Evolutionary conservation across 64 coral and sea anemone species (phyloP).

Genomic region (Anthopleura sola): DNA sequence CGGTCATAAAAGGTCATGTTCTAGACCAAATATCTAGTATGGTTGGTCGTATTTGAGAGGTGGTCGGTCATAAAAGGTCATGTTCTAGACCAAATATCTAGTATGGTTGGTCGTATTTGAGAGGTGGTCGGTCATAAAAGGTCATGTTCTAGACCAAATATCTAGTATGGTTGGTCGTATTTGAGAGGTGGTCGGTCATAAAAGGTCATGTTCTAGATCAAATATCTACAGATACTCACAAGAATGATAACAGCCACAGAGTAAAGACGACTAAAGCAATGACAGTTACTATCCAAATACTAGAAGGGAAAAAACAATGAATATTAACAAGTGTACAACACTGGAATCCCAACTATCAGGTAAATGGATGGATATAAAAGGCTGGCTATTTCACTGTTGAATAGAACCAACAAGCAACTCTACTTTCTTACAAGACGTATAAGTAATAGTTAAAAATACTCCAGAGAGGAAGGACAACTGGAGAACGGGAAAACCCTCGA

Average conservation of each 20-base stretch:
- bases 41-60: neutral
- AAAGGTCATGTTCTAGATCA: neutral
- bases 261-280: conserved; percentile 55
- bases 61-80: neutral
- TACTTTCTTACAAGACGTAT: too few species aligned
- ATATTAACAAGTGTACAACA: neutral
- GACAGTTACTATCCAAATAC: conserved; percentile 68
- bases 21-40: neutral
- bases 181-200: neutral
- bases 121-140: neutral
- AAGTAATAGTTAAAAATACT: too few species aligned
- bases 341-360: too few species aligned
- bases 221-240: conserved; percentile 51
- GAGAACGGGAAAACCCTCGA: too few species aligned
- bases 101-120: neutral
- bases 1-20: neutral
- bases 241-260: conserved; percentile 66
- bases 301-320: conserved; percentile 11
- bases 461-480: too few species aligned
- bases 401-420: too few species aligned
- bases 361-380: too few species aligned
- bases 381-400: too few species aligned
- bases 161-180: neutral
- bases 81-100: too few species aligned
- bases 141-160: too few species aligned